Conservation (phyloP, 2,113 vertebrate species). For the Columba livia region DNA sequence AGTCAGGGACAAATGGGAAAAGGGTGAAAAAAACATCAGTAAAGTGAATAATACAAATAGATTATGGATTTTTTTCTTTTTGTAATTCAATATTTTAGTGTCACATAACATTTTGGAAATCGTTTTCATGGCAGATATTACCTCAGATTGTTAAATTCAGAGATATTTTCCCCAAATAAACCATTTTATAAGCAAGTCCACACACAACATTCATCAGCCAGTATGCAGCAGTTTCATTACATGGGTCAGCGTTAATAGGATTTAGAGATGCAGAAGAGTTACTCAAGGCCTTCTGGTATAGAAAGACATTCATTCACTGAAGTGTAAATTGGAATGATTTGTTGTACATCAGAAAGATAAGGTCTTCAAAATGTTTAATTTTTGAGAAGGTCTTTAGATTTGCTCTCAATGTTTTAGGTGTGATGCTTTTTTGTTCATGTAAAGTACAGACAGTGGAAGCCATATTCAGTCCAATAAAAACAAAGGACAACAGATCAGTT, state of each 20-base stretch:
- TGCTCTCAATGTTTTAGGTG: background rate
- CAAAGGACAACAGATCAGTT: background rate
- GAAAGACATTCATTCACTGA: background rate
- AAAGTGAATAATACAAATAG: background rate
- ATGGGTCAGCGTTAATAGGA: constrained; percentile 18
- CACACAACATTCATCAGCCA: constrained; percentile 27
- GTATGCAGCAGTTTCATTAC: constrained; percentile 13
- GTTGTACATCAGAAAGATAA: background rate
- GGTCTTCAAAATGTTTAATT: background rate
- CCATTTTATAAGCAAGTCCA: constrained; percentile 65
- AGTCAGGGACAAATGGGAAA: background rate
- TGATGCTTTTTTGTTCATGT: background rate
- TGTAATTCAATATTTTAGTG: background rate
- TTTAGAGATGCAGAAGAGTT: constrained; percentile 44
- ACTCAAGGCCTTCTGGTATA: background rate
- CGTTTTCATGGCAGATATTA: background rate
- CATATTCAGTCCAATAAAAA: background rate
- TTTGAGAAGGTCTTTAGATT: background rate
- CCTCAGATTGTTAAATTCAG: background rate
- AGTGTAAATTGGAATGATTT: background rate
- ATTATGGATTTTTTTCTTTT: background rate
- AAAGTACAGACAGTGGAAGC: background rate
- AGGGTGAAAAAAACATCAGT: background rate
- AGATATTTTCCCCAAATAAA: constrained; percentile 31
- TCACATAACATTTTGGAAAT: background rate